Conservation (phyloP, 2,797 vertebrate species). For the Xiphorhynchus erythropygius region DNA sequence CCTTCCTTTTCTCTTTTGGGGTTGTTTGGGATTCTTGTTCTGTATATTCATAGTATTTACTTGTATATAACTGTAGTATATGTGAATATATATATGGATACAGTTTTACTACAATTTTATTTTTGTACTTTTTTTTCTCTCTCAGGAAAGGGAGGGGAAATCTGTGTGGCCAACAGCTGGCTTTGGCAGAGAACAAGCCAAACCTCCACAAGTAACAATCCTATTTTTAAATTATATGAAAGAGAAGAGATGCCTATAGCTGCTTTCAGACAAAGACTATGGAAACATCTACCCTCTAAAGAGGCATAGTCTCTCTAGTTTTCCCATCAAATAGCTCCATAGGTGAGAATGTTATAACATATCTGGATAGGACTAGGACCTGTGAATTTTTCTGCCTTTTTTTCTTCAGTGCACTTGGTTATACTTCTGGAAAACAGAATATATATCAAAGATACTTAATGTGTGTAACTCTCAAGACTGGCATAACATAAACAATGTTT, state of each 20-base stretch:
- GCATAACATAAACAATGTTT: background rate
- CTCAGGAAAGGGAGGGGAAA: too few species aligned
- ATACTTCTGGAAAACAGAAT: background rate
- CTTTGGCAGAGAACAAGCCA: too few species aligned
- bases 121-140: too few species aligned
- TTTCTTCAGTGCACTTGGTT: background rate
- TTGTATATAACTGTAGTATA: too few species aligned
- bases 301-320: background rate
- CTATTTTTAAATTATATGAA: background rate
- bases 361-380: background rate
- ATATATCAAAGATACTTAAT: background rate
- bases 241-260: rapidly evolving
- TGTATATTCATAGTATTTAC: too few species aligned
- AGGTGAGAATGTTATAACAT: background rate
- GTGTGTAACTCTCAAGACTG: background rate
- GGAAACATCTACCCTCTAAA: background rate
- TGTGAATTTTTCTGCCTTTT: background rate
- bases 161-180: too few species aligned
- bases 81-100: too few species aligned
- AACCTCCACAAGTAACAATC: background rate
- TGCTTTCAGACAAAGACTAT: background rate
- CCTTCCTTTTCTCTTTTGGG: too few species aligned
- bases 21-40: too few species aligned
- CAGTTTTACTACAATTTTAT: too few species aligned
- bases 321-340: background rate